Evolutionary conservation across 2,797 vertebrate genomes (phyloP).

Genomic region (Tenualosa thibaudeaui): DNA sequence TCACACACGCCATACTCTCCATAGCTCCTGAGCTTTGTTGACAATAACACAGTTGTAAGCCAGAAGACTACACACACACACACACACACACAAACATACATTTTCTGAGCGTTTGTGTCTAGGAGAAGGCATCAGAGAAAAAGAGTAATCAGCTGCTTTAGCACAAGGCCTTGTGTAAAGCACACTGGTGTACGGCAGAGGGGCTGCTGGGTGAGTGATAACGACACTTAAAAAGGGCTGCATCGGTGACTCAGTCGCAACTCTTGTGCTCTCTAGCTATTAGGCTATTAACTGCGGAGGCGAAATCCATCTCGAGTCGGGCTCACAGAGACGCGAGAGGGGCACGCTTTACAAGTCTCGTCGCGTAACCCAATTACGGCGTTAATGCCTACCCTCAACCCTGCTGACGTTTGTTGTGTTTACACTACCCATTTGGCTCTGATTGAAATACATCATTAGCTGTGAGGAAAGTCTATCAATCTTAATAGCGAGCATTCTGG

Average conservation of each 20-base stretch:
- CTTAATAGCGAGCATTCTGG: not conserved
- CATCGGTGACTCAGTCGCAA: conserved; percentile 53
- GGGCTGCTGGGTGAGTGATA: conserved; percentile 64
- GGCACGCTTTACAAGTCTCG: conserved; percentile 29
- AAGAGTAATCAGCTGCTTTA: conserved; percentile 45
- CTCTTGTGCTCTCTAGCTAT: conserved; percentile 56
- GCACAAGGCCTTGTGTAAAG: conserved; percentile 60
- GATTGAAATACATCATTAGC: conserved; percentile 25
- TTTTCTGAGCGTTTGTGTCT: not conserved
- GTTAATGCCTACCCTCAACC: conserved; percentile 2
- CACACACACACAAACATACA: not conserved
- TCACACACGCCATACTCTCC: conserved; percentile 5
- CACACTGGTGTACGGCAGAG: conserved; percentile 56
- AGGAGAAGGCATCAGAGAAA: not conserved
- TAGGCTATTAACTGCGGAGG: conserved; percentile 63
- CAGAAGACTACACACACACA: not conserved
- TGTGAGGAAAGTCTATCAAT: conserved; percentile 6
- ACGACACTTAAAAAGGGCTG: conserved; percentile 54
- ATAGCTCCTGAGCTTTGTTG: conserved; percentile 58
- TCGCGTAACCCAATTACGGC: conserved; percentile 25
- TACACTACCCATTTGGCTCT: conserved; percentile 14
- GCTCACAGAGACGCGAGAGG: conserved; percentile 44
- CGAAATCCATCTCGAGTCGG: conserved; percentile 60
- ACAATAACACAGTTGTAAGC: conserved; percentile 34
- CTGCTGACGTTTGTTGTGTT: not conserved